A percentile compares a stretch with the other conserved stretches of the same genome.
Evolutionary conservation across 2,113 vertebrate species (phyloP).

Genomic region (Dipodomys stephensi): DNA sequence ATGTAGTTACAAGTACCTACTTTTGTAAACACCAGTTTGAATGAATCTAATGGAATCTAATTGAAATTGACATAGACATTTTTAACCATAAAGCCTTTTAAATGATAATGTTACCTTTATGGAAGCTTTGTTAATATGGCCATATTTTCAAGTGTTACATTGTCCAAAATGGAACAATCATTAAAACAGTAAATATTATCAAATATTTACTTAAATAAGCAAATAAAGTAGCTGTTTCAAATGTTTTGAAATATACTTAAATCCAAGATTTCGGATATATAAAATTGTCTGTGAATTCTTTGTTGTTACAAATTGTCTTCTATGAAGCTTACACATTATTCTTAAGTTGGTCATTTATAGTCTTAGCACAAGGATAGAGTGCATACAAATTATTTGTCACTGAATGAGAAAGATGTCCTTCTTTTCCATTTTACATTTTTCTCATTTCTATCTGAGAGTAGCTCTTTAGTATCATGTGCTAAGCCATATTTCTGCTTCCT

Average conservation of each 20-base stretch:
- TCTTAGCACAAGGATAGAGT: neutral
- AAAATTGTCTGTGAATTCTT: neutral
- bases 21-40: neutral
- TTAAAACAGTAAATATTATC: neutral
- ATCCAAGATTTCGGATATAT: neutral
- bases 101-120: neutral
- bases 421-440: neutral
- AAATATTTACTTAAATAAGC: no score
- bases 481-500: neutral
- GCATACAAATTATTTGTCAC: neutral
- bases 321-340: no score
- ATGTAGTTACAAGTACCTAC: neutral
- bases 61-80: neutral
- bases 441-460: neutral
- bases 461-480: neutral
- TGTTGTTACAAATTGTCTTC: neutral
- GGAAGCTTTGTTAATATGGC: neutral
- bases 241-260: neutral
- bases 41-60: neutral
- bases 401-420: neutral
- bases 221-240: neutral
- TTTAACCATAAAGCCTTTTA: neutral
- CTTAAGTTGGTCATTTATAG: neutral
- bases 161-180: neutral
- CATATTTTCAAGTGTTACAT: neutral